A percentile compares a stretch with the other conserved stretches of the same genome.
Conservation (phyloP, 2,113 vertebrate genomes). For the Tragelaphus buxtoni region DNA sequence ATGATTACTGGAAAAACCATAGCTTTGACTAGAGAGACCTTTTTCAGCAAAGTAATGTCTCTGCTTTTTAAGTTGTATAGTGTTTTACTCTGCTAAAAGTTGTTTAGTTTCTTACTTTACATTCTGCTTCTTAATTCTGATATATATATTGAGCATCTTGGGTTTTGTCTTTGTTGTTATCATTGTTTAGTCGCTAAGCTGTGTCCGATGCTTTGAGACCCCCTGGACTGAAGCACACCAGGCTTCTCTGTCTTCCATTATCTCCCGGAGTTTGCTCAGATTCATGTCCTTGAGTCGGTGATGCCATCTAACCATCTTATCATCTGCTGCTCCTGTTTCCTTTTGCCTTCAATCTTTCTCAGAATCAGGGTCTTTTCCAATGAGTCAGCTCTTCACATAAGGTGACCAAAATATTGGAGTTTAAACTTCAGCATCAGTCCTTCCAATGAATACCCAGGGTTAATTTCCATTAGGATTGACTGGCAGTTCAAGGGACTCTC, state of each 20-base stretch:
- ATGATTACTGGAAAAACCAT: not conserved
- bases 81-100: not conserved
- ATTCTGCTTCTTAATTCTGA: not conserved
- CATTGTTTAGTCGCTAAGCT: not conserved
- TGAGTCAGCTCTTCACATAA: not conserved
- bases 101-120: not conserved
- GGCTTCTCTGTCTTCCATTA: not conserved
- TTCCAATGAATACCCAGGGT: not conserved
- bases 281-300: not conserved
- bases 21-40: not conserved
- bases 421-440: not conserved
- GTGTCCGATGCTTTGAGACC: rapidly evolving
- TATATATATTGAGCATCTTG: not conserved
- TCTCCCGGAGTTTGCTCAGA: not conserved
- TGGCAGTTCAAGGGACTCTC: not conserved
- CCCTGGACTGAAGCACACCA: not conserved
- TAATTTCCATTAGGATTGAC: not conserved
- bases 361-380: not conserved
- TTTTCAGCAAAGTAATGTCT: not conserved
- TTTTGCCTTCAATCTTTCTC: not conserved
- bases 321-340: not conserved
- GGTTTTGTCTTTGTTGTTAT: not conserved
- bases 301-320: not conserved
- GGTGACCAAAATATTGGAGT: not conserved
- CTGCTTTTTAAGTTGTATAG: not conserved